Base-by-base conservation (phyloP, 2,888 invertebrate genomes). In the Xestoiulus laeticollis region DNA sequence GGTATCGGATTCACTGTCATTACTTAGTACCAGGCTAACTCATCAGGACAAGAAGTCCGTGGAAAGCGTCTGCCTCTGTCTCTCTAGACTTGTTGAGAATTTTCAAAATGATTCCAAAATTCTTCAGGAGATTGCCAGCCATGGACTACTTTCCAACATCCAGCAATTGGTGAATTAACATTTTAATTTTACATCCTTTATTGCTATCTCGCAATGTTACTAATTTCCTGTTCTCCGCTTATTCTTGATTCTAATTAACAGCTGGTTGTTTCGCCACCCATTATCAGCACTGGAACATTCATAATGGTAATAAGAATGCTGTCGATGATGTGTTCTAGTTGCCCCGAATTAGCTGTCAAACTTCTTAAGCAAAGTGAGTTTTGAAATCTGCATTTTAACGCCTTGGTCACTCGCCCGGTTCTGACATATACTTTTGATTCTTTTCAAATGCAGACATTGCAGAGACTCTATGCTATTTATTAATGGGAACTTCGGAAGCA, bases 231-330 rank as follows among this genome's bases (percentile, higher is more conserved):
- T 68, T 26, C 83, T 32, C 33, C 26, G 12, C 87, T 32, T 82
- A 38, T 22, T 44, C 19, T 48, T 48, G 4, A n/a, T 59, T 86
- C 14, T 6, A 33, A 43, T 14, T 26, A 86, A 30, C 93, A 96
- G 95, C 93, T 99, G 92, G 96, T 98, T 90, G 96, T 98, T 43
- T 96, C 98, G 53, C 99, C 99, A 84, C 96, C 98, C n/a, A 95
- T 98, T 89, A 95, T 99, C 89, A 98, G 97, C 90, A 97, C 98
- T 87, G 96, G 96, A 88, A 98, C 98, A 85, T 99, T 99, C 93
- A 98, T 98, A 91, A 97, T 97, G 90, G 98, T 99, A 89, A 95
- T 99, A 90, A 95, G 99, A 89, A 98, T 99, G 96, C 93, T 99
- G 92, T 97, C 98, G 91, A 95, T 98, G 90, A 97, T 99, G 96